Percentiles rank a stretch among this genome's conserved stretches.
phyloP scores from a whole-genome alignment of 2,888 invertebrate species.

The Galeopsomyia nigrocyanea region DNA sequence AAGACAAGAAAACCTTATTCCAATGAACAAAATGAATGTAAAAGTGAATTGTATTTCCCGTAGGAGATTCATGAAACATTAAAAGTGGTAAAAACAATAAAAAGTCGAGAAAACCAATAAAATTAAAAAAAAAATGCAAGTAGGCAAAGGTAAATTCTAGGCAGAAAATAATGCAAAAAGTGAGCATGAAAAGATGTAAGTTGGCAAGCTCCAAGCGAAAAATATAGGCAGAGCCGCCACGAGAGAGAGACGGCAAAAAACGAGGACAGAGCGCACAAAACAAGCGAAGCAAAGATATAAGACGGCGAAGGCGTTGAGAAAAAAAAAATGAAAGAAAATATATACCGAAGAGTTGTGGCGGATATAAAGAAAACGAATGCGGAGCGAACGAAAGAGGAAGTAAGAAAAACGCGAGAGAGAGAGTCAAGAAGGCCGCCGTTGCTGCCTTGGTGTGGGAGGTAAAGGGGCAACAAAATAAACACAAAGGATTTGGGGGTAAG shows the following conservation, averaged over 20 bases:
- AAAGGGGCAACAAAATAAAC: slow-evolving; percentile 24
- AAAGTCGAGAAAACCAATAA: neutral
- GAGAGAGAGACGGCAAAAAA: slow-evolving; percentile 5
- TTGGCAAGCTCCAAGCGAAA: slow-evolving; percentile 19
- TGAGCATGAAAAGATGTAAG: slow-evolving; percentile 39
- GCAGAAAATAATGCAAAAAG: slow-evolving; percentile 17
- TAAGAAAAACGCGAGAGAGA: slow-evolving; percentile 43
- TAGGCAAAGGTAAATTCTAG: neutral
- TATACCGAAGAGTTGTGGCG: slow-evolving; percentile 41
- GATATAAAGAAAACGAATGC: slow-evolving; percentile 46
- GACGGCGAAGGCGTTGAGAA: neutral
- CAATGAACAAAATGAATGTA: too few relatives aligned
- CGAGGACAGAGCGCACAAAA: slow-evolving; percentile 3
- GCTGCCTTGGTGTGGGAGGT: neutral
- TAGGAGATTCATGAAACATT: too few relatives aligned
- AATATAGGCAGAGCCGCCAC: neutral
- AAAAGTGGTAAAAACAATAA: neutral
- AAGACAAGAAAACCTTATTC: too few relatives aligned
- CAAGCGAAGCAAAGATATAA: slow-evolving; percentile 25
- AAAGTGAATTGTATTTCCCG: too few relatives aligned
- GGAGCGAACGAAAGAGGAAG: slow-evolving; percentile 43
- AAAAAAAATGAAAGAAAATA: slow-evolving; percentile 20
- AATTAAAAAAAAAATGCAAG: neutral
- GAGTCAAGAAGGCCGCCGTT: slow-evolving; percentile 31
- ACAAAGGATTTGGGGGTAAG: slow-evolving; percentile 38